Percentiles rank a stretch among this genome's conserved stretches.
Evolutionary conservation across 2,888 invertebrate species (phyloP).

Genomic region (Bimastos eiseni): DNA sequence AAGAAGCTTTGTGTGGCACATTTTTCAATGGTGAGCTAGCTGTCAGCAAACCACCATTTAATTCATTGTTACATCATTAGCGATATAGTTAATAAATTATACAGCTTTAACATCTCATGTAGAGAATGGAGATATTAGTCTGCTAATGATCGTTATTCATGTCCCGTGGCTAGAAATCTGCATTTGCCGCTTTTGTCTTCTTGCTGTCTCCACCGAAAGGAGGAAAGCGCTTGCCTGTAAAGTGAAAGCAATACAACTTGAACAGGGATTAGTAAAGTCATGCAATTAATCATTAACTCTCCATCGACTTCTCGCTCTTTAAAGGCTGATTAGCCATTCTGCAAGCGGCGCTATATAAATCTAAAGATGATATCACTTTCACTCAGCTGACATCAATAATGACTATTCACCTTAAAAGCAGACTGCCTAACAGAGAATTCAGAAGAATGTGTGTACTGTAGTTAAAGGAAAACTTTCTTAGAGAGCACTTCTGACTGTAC

Average conservation of each 20-base stretch:
- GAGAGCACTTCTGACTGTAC: not conserved
- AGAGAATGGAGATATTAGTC: not conserved
- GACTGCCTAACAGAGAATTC: not conserved
- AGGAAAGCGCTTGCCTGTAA: conserved; percentile 31
- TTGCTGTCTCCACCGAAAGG: conserved; percentile 35
- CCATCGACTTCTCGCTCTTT: too few relatives aligned
- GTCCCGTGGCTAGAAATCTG: conserved; percentile 10
- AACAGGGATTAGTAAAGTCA: not conserved
- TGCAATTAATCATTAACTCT: too few relatives aligned
- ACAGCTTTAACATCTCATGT: not conserved
- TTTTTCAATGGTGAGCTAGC: not conserved
- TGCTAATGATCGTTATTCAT: not conserved
- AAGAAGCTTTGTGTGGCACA: not conserved
- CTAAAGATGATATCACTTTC: too few relatives aligned
- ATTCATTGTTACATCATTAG: not conserved
- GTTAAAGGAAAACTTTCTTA: not conserved
- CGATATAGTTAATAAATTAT: not conserved
- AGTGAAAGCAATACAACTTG: not conserved
- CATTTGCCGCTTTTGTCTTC: conserved; percentile 26
- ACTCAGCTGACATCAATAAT: not conserved
- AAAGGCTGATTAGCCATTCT: too few relatives aligned
- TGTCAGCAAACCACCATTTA: not conserved
- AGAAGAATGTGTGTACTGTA: not conserved
- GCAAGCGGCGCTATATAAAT: too few relatives aligned
- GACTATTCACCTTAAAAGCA: not conserved